A percentile compares a stretch with the other conserved stretches of the same genome.
phyloP scores from a whole-genome alignment of 37 sponge, comb jelly and placozoan genomes.

The Aphrocallistes beatrix region DNA sequence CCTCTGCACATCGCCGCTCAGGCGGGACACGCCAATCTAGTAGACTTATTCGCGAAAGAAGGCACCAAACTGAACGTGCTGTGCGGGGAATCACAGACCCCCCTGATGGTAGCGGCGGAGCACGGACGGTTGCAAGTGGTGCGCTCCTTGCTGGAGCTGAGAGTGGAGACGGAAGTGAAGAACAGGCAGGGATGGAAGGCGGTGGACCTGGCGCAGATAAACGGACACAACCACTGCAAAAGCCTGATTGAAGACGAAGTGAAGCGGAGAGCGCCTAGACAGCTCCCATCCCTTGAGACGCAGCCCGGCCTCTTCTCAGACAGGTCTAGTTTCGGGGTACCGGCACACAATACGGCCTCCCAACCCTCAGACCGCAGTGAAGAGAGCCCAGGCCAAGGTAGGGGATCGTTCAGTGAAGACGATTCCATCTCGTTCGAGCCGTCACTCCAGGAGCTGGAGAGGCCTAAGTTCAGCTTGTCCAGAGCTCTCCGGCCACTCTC shows the following conservation, averaged over 20 bases:
- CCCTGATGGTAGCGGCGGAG: background rate
- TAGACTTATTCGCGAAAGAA: background rate
- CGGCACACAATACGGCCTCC: background rate
- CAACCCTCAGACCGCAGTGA: background rate
- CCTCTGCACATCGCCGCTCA: constrained; percentile 74
- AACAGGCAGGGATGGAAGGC: constrained; percentile 8
- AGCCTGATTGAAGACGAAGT: background rate
- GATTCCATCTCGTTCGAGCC: background rate
- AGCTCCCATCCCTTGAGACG: background rate
- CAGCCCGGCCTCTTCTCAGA: background rate
- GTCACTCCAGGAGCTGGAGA: background rate
- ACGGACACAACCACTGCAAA: constrained; percentile 11
- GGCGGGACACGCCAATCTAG: constrained; percentile 29
- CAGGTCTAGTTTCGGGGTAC: background rate
- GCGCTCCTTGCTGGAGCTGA: background rate
- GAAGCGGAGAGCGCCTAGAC: background rate
- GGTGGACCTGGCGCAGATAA: background rate
- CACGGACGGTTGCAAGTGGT: background rate
- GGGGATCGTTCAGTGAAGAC: background rate
- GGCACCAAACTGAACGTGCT: background rate
- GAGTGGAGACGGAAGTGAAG: background rate
- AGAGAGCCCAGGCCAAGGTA: background rate
- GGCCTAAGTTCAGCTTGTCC: background rate
- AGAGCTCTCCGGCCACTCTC: background rate
- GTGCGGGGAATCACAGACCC: background rate